Conservation (phyloP, 2,797 vertebrate genomes). For the Xenentodon cancila region DNA sequence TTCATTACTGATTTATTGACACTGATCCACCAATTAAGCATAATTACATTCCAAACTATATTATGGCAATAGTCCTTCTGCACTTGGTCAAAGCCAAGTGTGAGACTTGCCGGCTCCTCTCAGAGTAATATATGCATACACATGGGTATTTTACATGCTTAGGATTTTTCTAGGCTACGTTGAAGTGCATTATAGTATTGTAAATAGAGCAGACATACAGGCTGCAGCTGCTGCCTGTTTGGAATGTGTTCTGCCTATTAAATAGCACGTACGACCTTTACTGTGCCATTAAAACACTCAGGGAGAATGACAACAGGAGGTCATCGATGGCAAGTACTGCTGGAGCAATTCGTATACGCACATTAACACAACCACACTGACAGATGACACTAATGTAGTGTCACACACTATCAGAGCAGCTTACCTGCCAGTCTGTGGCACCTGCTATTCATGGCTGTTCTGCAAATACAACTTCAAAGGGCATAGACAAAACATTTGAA, state of each 20-base stretch:
- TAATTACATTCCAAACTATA: constrained; percentile 66
- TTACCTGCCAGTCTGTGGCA: not conserved
- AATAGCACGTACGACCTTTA: constrained; percentile 28
- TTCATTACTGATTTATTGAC: constrained; percentile 66
- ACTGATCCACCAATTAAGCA: constrained; percentile 46
- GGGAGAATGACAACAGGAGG: constrained; percentile 22
- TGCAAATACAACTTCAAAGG: not conserved
- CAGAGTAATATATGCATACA: constrained; percentile 31
- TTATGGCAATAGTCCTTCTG: constrained; percentile 48
- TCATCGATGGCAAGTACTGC: constrained; percentile 9
- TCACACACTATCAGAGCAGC: not conserved
- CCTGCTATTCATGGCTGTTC: not conserved
- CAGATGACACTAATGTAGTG: not conserved
- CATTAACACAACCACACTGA: constrained; percentile 1
- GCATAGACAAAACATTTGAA: not conserved
- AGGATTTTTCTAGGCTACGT: constrained; percentile 35
- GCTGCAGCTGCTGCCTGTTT: constrained; percentile 65
- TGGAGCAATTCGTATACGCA: not conserved
- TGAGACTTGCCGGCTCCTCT: constrained; percentile 42
- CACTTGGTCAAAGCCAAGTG: constrained; percentile 34
- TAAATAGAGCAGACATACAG: constrained; percentile 18
- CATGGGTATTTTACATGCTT: constrained; percentile 27
- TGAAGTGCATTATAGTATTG: constrained; percentile 19
- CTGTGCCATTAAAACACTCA: constrained; percentile 35
- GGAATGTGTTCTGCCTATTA: constrained; percentile 35